phyloP scores from a whole-genome alignment of 2,888 invertebrate genomes.

The Danaus chrysippus region DNA sequence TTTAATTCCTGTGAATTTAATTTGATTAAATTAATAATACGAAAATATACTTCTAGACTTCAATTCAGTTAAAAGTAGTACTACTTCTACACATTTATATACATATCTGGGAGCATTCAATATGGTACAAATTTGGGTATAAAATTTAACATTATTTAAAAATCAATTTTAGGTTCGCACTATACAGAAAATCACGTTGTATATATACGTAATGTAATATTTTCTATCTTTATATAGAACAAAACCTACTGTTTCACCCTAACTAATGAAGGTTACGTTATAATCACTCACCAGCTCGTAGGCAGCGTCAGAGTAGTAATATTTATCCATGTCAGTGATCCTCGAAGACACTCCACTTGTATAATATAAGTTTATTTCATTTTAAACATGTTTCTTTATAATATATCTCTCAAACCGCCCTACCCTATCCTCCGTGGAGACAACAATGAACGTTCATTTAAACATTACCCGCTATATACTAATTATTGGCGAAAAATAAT shows the following conservation, averaged over 20 bases:
- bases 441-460: constrained; percentile 3
- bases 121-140: too few relatives aligned
- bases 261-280: neutral
- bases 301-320: constrained; percentile 38
- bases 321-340: constrained; percentile 13
- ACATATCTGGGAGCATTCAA: too few relatives aligned
- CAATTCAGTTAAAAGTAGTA: too few relatives aligned
- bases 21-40: neutral
- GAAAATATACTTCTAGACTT: neutral
- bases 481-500: constrained; percentile 11
- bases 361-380: neutral
- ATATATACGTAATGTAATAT: too few relatives aligned
- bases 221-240: too few relatives aligned
- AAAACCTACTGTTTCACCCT: neutral
- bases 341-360: neutral
- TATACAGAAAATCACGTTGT: too few relatives aligned
- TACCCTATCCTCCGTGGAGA: neutral
- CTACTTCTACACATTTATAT: too few relatives aligned
- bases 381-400: neutral
- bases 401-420: neutral
- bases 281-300: constrained; percentile 42
- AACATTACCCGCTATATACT: constrained; percentile 12
- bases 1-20: constrained; percentile 42
- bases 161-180: too few relatives aligned
- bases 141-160: too few relatives aligned